These are phyloP conservation scores for Philaenus spumarius DNA, from an alignment of 1,140 invertebrate species.

Conservation along the genomic window DNA sequence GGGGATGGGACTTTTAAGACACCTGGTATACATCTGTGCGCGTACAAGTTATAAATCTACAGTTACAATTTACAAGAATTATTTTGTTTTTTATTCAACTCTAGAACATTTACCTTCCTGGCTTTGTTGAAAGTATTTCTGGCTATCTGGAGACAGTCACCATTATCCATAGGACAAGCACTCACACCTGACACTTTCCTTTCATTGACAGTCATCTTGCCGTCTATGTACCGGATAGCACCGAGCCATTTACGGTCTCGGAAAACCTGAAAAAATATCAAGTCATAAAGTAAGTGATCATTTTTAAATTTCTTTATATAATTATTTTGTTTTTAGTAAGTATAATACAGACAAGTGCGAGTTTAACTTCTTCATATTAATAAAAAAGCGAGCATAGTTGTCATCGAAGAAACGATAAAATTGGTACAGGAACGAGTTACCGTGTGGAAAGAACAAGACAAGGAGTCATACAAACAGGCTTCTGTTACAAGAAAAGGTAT, in stretches of 20 bases:
- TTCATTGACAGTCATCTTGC: slow-evolving; percentile 65
- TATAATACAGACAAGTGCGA: too few relatives aligned
- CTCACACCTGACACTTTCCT: slow-evolving; percentile 58
- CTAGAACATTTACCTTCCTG: slow-evolving; percentile 48
- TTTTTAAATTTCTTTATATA: neutral
- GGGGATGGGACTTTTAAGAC: too few relatives aligned
- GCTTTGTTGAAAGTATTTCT: slow-evolving; percentile 70
- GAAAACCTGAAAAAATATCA: slow-evolving; percentile 42
- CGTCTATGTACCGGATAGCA: slow-evolving; percentile 67
- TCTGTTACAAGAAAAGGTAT: too few relatives aligned
- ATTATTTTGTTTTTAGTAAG: neutral
- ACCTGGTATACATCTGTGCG: too few relatives aligned
- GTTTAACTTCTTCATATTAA: too few relatives aligned
- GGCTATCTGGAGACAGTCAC: slow-evolving; percentile 70
- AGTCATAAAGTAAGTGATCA: neutral
- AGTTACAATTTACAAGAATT: too few relatives aligned
- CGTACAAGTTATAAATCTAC: too few relatives aligned
- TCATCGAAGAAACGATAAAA: neutral
- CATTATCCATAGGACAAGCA: slow-evolving; percentile 60
- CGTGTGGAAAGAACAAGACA: too few relatives aligned
- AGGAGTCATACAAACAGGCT: too few relatives aligned
- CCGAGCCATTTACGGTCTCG: slow-evolving; percentile 78
- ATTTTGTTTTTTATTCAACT: too few relatives aligned
- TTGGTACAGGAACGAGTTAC: too few relatives aligned
- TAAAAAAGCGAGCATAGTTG: neutral